Evolutionary conservation across 2,113 vertebrate species (phyloP), one percentile per base, ranked within the genome.

Genomic region (Meriones unguiculatus): DNA sequence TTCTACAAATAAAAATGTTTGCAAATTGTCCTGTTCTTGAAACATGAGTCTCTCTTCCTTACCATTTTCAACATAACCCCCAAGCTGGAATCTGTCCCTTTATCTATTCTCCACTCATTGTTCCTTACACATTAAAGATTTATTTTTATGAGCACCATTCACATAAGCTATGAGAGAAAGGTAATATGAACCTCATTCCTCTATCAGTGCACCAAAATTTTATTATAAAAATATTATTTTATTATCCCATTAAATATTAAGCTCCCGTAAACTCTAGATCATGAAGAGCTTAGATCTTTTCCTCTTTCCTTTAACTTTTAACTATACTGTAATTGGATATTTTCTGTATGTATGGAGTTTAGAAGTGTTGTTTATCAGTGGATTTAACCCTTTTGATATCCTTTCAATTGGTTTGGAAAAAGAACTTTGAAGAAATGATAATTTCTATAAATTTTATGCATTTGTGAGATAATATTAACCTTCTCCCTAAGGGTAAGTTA

Each of bases 371-470:
- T 59, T 28, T 76, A 17, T 59, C 32, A 93, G 41, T 78, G 46
- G 4, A 41, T 84, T 28, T 62, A 70, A 73, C 22, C 4, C 77
- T 84, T 67, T 80, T 41, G 28, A 90, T 8, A 77, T 17, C 28
- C 86, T 73, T 73, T 57, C 89, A 92, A 73, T 7, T 24, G 73
- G 28, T 87, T 93, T 89, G 94, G 20, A 11, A 64, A 78, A 90
- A 87, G 41, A 46, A 59, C 15, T 67, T 72, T 57, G 91, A 54
- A 90, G 14, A 94, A 87, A 75, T 18, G 1, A 24, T 46, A 35
- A 76, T 93, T 95, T 87, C 80, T 93, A 86, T 20, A 94, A 90
- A 96, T 41, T 10, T 77, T 81, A 96, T 67, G 32, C 14, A 5
- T 28, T 91, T 10, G 0, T 89, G 76, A 77, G 62, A 84, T 11